phyloP scores from a whole-genome alignment of 2,797 vertebrate genomes.

The Danio jaintianensis region DNA sequence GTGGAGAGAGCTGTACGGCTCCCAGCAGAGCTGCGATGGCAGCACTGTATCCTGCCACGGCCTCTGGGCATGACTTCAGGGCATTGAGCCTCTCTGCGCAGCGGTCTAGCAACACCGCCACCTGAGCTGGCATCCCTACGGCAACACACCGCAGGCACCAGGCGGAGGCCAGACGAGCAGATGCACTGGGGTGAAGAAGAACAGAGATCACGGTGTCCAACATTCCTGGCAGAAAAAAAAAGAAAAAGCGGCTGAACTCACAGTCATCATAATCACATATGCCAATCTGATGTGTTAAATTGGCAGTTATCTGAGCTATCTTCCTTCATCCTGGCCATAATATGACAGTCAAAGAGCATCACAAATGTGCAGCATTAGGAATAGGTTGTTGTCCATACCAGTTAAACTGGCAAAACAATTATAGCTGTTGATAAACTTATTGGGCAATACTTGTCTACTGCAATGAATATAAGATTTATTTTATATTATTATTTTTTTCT shows the following conservation, averaged over 20 bases:
- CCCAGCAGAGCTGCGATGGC: constrained; percentile 88
- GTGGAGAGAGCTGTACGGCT: constrained; percentile 85
- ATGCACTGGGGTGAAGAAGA: constrained; percentile 81
- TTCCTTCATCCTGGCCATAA: not conserved
- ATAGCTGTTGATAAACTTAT: not conserved
- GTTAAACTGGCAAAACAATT: not conserved
- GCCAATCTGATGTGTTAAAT: not conserved
- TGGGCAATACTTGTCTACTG: not conserved
- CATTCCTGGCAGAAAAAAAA: constrained; percentile 75
- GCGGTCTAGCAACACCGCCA: constrained; percentile 83
- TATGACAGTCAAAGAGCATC: not conserved
- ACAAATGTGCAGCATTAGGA: not conserved
- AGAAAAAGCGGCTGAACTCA: constrained; percentile 13
- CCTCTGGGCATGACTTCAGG: constrained; percentile 87
- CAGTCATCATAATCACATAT: not conserved
- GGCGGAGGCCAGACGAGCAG: constrained; percentile 86
- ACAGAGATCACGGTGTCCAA: constrained; percentile 86
- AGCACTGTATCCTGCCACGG: constrained; percentile 88
- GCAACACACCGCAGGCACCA: constrained; percentile 90
- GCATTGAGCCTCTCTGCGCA: constrained; percentile 83
- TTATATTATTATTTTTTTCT: not conserved
- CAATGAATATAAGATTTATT: not conserved
- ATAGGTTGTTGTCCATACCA: not conserved
- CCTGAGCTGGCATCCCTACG: constrained; percentile 83
- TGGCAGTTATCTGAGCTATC: constrained; percentile 6